These are phyloP conservation scores for Hololepta plana DNA, from an alignment of 2,888 invertebrate species.

Conservation along the genomic window DNA sequence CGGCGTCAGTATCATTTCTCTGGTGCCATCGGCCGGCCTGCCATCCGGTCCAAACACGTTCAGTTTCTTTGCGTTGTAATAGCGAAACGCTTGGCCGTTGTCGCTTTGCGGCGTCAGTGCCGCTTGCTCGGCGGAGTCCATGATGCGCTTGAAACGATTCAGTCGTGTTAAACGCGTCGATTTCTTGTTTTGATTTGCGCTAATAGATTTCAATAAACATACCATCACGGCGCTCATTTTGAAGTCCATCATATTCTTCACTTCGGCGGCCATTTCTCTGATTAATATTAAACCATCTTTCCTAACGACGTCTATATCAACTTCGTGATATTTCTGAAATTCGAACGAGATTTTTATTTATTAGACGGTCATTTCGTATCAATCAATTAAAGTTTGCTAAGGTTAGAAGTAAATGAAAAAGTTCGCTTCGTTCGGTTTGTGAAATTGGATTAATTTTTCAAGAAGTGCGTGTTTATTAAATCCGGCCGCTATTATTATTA, in stretches of 20 bases:
- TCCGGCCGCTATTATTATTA: too few relatives aligned
- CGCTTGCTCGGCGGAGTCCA: slow-evolving; percentile 81
- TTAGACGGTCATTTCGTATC: too few relatives aligned
- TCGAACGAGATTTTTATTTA: too few relatives aligned
- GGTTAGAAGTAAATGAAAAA: too few relatives aligned
- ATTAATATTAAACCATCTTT: slow-evolving; percentile 75
- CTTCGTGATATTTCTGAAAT: slow-evolving; percentile 65
- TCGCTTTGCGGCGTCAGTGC: slow-evolving; percentile 46
- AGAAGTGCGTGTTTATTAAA: too few relatives aligned
- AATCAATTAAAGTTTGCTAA: slow-evolving; percentile 1
- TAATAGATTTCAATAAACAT: slow-evolving; percentile 23
- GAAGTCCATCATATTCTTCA: slow-evolving; percentile 86
- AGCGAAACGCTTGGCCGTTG: slow-evolving; percentile 33
- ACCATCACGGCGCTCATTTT: slow-evolving; percentile 86
- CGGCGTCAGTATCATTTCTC: slow-evolving; percentile 52
- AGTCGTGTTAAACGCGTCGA: too few relatives aligned
- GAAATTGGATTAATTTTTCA: too few relatives aligned
- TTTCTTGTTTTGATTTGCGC: background rate
- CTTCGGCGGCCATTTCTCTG: slow-evolving; percentile 74
- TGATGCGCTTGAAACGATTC: slow-evolving; percentile 48
- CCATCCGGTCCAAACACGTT: slow-evolving; percentile 64
- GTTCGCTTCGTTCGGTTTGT: too few relatives aligned
- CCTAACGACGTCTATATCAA: slow-evolving; percentile 56
- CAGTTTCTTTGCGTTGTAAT: slow-evolving; percentile 65
- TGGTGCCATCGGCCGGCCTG: slow-evolving; percentile 47